These are phyloP conservation scores for Lasius fuliginosus DNA, from an alignment of 2,888 invertebrate genomes.

Conservation along the genomic window DNA sequence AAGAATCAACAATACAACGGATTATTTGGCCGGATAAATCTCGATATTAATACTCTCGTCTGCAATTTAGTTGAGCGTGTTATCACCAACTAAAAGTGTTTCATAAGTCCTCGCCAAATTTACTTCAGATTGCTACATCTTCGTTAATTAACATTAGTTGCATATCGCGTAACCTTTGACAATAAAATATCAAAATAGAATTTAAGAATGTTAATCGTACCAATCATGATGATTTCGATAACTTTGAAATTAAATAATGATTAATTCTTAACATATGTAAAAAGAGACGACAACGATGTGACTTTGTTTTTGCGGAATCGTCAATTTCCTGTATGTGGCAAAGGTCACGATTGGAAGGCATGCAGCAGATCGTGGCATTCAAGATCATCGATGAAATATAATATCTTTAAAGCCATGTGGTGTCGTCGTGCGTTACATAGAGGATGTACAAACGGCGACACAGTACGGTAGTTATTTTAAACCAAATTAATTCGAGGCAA, in stretches of 20 bases:
- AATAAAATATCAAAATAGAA: neutral
- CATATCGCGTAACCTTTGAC: neutral
- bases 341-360: conserved; percentile 63
- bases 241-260: conserved; percentile 23
- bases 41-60: conserved; percentile 27
- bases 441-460: neutral
- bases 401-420: neutral
- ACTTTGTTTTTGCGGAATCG: conserved; percentile 48
- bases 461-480: neutral
- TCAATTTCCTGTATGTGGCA: conserved; percentile 56
- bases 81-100: conserved; percentile 18
- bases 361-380: conserved; percentile 48
- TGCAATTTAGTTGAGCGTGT: conserved; percentile 8
- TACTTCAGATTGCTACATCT: conserved; percentile 18
- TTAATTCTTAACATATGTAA: conserved; percentile 7
- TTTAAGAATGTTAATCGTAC: neutral
- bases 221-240: conserved; percentile 9
- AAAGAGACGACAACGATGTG: conserved; percentile 1
- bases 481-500: neutral
- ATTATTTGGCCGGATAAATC: conserved; percentile 29
- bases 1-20: conserved; percentile 22
- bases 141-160: conserved; percentile 4
- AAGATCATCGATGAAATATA: conserved; percentile 40
- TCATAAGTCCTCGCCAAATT: conserved; percentile 3
- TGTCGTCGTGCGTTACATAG: conserved; percentile 1